These are phyloP conservation scores for Pyralis farinalis DNA, from an alignment of 2,888 invertebrate genomes.

Conservation along the genomic window DNA sequence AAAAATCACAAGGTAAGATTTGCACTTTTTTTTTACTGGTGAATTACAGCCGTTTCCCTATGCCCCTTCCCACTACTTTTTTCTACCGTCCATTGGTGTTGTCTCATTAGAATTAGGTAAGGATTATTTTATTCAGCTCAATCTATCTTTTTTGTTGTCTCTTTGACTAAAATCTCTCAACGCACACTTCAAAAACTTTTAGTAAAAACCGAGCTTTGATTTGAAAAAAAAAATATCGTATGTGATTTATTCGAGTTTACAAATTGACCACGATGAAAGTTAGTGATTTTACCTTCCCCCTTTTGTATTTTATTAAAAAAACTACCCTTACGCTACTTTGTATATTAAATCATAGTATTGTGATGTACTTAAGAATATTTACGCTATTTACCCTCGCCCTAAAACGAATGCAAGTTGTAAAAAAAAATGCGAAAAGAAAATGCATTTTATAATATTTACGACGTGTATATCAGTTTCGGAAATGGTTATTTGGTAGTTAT, in stretches of 20 bases:
- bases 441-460: conserved; percentile 5
- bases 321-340: conserved; percentile 39
- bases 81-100: conserved; percentile 77
- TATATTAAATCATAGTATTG: conserved; percentile 43
- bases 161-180: conserved; percentile 16
- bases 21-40: not conserved
- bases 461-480: conserved; percentile 9
- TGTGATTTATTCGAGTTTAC: conserved; percentile 59
- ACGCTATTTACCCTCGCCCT: conserved; percentile 25
- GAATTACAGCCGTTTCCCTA: conserved; percentile 1
- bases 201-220: conserved; percentile 42
- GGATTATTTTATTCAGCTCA: conserved; percentile 22
- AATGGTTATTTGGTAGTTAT: conserved; percentile 13
- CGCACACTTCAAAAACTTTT: conserved; percentile 32
- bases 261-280: conserved; percentile 53
- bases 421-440: not conserved
- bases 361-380: conserved; percentile 42
- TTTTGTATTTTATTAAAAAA: conserved; percentile 45
- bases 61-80: conserved; percentile 29
- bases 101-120: conserved; percentile 50
- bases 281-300: conserved; percentile 59
- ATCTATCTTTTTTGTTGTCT: conserved; percentile 13
- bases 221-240: conserved; percentile 30
- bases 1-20: not conserved
- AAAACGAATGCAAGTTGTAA: conserved; percentile 3